Evolutionary conservation across 2,888 invertebrate genomes (phyloP), one percentile per base, ranked within the genome.

Genomic region (Aspidiotus rigidus): DNA sequence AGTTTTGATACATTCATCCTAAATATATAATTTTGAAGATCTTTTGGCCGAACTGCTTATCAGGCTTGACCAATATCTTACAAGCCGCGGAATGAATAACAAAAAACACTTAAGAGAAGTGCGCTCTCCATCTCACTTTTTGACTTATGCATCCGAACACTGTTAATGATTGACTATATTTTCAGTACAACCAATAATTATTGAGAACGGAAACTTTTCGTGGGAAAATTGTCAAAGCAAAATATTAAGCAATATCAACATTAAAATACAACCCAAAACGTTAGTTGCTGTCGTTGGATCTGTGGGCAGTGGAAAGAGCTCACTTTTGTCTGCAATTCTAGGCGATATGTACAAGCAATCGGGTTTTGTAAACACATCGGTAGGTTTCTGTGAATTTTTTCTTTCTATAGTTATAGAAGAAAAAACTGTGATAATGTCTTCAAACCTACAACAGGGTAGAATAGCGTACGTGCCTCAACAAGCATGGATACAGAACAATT

Each of bases 401-500:
- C 5, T 28, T 28, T 5, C n/a, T n/a, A n/a, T 28, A 28, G 28
- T 28, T 28, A 1, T 28, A 28, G 5, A 5, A 28, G 5, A 28
- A 57, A 11, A 2, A 28, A 28, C 57, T 59, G 11, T 13, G 7
- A 9, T 53, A 13, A 60, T 57, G n/a, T 62, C 71, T 57, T 44
- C 28, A 56, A 62, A 61, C 28, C 5, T 28, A 3, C 28, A 28
- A 13, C 61, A 74, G 80, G 85, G 86, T n/a, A 77, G 79, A 2
- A 77, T 84, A 16, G 94, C 94, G 0, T 95, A 93, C 78, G 93
- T 94, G 1, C 86, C 95, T 0, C 96, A 96, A 76, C 93, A 94
- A 79, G 94, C 97, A 0, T 98, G 98, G 98, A 97, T 98, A 70
- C 97, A 97, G 79, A 98, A 98, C 80, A 90, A 90, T 5, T 93